These are phyloP conservation scores for Piscicola geometra DNA, from an alignment of 2,888 invertebrate species.

Conservation along the genomic window DNA sequence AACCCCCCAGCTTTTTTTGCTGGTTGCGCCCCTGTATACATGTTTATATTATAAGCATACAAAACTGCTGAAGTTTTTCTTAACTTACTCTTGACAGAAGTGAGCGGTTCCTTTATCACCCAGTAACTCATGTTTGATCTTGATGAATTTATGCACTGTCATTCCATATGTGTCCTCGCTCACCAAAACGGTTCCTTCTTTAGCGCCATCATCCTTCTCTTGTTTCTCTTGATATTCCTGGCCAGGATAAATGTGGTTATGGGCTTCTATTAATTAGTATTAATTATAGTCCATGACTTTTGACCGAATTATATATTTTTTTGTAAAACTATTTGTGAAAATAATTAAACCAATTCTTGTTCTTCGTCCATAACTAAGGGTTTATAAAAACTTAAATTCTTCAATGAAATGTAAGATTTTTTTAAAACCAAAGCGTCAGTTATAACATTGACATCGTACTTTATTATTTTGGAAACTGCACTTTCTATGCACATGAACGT, in stretches of 20 bases:
- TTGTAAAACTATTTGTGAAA: no score
- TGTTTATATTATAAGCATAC: no score
- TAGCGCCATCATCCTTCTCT: neutral
- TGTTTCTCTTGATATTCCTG: no score
- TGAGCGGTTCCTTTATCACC: constrained; percentile 24
- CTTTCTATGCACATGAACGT: neutral
- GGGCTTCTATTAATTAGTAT: no score
- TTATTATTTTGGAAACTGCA: neutral
- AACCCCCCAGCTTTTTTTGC: no score
- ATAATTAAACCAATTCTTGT: neutral
- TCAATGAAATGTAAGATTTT: neutral
- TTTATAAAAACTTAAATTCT: neutral
- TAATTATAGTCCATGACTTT: no score
- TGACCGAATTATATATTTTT: no score
- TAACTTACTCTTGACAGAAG: constrained; percentile 27
- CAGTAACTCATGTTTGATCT: constrained; percentile 26
- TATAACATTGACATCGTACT: neutral
- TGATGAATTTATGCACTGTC: constrained; percentile 6
- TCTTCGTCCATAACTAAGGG: neutral
- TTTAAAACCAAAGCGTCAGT: neutral
- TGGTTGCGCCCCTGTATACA: no score
- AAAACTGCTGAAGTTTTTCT: no score
- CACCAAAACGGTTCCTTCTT: constrained; percentile 14
- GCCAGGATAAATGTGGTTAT: no score
- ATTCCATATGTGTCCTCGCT: constrained; percentile 27